phyloP scores from a whole-genome alignment of 2,888 invertebrate species.

The Blastobasis lacticolella region DNA sequence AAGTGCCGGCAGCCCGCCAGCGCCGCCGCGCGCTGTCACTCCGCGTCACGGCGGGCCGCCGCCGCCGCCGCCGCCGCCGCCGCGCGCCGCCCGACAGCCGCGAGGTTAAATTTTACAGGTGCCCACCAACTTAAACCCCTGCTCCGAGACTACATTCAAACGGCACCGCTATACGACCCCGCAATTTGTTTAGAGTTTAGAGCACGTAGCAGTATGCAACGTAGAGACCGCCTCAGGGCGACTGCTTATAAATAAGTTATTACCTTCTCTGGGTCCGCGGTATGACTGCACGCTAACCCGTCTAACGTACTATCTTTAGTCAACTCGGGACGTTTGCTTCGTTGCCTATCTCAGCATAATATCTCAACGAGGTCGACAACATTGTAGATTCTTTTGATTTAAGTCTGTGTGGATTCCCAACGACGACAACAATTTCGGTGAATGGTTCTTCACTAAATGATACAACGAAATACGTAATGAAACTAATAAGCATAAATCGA shows the following conservation, averaged over 20 bases:
- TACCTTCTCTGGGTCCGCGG: conserved; percentile 27
- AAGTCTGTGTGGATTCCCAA: too few species aligned
- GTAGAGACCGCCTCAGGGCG: conserved; percentile 23
- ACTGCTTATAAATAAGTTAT: conserved; percentile 57
- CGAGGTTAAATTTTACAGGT: not conserved
- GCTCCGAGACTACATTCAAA: conserved; percentile 3
- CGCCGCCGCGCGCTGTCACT: too few species aligned
- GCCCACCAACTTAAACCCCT: not conserved
- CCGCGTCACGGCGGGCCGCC: too few species aligned
- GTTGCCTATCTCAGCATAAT: conserved; percentile 3
- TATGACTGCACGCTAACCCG: conserved; percentile 27
- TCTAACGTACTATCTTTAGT: conserved; percentile 19
- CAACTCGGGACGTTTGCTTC: conserved; percentile 18
- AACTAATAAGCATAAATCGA: conserved; percentile 60
- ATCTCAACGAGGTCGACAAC: conserved; percentile 4
- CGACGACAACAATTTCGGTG: not conserved
- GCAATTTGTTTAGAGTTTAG: conserved; percentile 15
- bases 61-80: too few species aligned
- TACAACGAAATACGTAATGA: conserved; percentile 28
- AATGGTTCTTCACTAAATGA: not conserved
- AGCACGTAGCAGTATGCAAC: conserved; percentile 20
- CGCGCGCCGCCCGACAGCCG: too few species aligned
- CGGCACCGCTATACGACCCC: conserved; percentile 6
- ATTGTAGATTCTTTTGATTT: not conserved
- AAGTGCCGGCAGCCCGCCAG: conserved; percentile 39